Evolutionary conservation across 1,140 invertebrate species (phyloP).

Genomic region (Druon quercuslanigerum): DNA sequence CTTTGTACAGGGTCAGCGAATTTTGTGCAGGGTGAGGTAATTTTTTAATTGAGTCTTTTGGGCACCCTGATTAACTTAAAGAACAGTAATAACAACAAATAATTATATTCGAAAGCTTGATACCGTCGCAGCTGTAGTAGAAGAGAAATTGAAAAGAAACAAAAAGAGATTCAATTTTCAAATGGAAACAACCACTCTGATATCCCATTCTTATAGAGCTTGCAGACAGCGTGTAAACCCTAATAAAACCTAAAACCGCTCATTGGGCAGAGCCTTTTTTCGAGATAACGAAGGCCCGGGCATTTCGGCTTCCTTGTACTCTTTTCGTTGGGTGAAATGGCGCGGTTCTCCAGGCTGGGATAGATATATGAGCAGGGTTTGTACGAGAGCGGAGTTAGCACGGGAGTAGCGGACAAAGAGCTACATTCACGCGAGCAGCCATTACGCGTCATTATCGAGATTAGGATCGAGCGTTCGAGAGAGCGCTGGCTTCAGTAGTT

Average conservation of each 20-base stretch:
- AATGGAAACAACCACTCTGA: background rate
- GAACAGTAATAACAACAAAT: background rate
- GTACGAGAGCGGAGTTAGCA: constrained; percentile 47
- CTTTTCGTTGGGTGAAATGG: constrained; percentile 66
- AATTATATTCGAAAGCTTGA: background rate
- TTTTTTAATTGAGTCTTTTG: too few species aligned
- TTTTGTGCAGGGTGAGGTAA: too few species aligned
- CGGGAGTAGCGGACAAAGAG: constrained; percentile 65
- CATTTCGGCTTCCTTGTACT: constrained; percentile 54
- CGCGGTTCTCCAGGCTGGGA: constrained; percentile 55
- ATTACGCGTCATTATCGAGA: constrained; percentile 77
- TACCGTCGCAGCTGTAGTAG: background rate
- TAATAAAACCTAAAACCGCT: constrained; percentile 12
- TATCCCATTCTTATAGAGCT: background rate
- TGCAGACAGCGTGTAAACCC: constrained; percentile 12
- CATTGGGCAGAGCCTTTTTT: constrained; percentile 17
- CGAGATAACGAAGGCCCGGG: constrained; percentile 35
- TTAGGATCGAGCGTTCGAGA: constrained; percentile 71
- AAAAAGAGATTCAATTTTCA: constrained; percentile 7
- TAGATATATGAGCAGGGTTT: constrained; percentile 62
- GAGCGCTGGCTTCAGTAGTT: constrained; percentile 4
- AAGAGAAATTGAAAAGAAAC: background rate
- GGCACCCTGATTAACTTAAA: too few species aligned
- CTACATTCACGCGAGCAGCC: constrained; percentile 73
- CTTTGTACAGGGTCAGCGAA: too few species aligned